Conservation (phyloP, 2,113 vertebrate species). For the Ageneiosus marmoratus region DNA sequence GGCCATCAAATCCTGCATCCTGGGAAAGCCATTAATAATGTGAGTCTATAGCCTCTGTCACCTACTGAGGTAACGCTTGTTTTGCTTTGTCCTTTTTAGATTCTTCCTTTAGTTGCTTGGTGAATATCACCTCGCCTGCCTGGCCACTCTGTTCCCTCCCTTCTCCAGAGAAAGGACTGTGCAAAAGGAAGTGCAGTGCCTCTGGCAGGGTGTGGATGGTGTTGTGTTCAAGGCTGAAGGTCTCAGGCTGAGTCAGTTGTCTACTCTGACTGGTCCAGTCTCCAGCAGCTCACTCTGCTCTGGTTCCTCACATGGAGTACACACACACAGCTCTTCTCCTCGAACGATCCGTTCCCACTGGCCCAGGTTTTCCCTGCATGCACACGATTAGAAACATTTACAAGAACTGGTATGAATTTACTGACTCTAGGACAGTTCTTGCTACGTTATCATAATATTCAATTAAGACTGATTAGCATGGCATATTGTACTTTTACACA, state of each 20-base stretch:
- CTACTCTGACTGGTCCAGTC: constrained; percentile 82
- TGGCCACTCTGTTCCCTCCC: constrained; percentile 58
- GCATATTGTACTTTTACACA: neutral
- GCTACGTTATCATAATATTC: no score
- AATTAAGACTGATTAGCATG: neutral
- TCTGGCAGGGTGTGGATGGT: constrained; percentile 49
- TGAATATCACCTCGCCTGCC: constrained; percentile 63
- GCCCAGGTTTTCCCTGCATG: constrained; percentile 85
- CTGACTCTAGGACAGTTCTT: no score
- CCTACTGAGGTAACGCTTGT: constrained; percentile 79
- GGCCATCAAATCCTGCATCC: constrained; percentile 58
- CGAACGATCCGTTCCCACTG: constrained; percentile 93
- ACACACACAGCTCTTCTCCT: constrained; percentile 82
- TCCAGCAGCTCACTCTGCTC: constrained; percentile 67
- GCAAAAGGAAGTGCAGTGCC: constrained; percentile 54
- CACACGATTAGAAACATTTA: constrained; percentile 1
- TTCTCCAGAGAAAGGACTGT: constrained; percentile 58
- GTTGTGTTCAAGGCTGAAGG: constrained; percentile 56
- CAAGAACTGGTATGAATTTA: neutral
- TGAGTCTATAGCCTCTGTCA: constrained; percentile 70
- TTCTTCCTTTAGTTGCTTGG: constrained; percentile 46
- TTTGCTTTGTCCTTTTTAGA: constrained; percentile 51
- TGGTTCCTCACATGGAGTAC: constrained; percentile 62
- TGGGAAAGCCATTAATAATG: constrained; percentile 53
- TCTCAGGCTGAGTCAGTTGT: constrained; percentile 77